Conservation (phyloP, 2,888 invertebrate species). For the Lasioglossum morio region DNA sequence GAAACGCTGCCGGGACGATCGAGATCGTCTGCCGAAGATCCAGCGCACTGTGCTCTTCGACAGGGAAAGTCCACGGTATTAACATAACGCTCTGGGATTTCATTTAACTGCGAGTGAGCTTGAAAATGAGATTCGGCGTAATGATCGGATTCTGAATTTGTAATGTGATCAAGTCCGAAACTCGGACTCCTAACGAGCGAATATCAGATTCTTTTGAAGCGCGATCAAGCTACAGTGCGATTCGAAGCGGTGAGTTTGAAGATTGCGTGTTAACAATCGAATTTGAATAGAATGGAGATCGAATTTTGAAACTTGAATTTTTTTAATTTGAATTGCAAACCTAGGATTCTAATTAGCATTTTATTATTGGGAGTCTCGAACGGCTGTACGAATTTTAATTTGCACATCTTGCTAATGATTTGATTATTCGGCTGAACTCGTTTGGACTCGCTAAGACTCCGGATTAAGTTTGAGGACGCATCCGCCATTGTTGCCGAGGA, state of each 20-base stretch:
- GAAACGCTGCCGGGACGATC: neutral
- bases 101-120: neutral
- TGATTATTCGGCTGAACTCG: neutral
- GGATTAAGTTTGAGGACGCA: conserved; percentile 16
- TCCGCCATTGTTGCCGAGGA: conserved; percentile 43
- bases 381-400: neutral
- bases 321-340: neutral
- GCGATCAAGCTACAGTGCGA: neutral
- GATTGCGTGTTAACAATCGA: neutral
- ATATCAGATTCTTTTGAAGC: neutral
- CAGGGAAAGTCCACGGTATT: neutral
- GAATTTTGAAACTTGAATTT: neutral
- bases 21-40: conserved; percentile 2
- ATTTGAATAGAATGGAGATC: too few relatives aligned
- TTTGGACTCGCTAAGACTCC: neutral
- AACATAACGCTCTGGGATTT: neutral
- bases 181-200: neutral
- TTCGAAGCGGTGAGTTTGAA: too few relatives aligned
- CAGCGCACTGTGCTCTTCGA: neutral
- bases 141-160: neutral
- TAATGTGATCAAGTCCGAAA: neutral
- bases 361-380: neutral
- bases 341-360: neutral
- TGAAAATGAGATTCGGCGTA: conserved; percentile 1
- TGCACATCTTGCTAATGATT: neutral